Conservation (phyloP, 1,140 invertebrate genomes). For the Teleopsis dalmanni region DNA sequence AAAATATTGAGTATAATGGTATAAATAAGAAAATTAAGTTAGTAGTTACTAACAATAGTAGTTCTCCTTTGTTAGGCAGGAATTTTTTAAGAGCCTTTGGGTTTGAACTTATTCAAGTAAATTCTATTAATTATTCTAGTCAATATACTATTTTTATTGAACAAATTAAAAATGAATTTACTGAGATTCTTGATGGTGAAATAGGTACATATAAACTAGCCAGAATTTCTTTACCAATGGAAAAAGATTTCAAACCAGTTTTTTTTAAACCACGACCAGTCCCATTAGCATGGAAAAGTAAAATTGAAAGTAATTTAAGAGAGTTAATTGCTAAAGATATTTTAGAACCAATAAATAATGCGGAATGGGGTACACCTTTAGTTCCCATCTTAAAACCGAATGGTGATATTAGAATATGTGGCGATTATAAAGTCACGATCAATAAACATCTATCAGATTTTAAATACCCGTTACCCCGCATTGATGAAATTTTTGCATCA, state of each 20-base stretch:
- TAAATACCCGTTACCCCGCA: slow-evolving; percentile 27
- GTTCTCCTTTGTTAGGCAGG: slow-evolving; percentile 8
- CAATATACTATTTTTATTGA: background rate
- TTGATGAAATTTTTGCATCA: slow-evolving; percentile 29
- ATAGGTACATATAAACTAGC: background rate
- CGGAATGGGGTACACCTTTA: slow-evolving; percentile 5
- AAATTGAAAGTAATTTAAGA: background rate
- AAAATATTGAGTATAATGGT: slow-evolving; percentile 4
- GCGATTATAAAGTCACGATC: slow-evolving; percentile 5
- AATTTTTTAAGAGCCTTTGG: slow-evolving; percentile 6
- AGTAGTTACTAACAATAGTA: slow-evolving; percentile 4
- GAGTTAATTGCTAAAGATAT: background rate
- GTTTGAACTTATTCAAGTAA: slow-evolving; percentile 11
- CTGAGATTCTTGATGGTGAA: background rate
- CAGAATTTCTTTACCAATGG: background rate
- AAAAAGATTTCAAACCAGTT: background rate
- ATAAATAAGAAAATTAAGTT: slow-evolving; percentile 6
- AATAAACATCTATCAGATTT: slow-evolving; percentile 19
- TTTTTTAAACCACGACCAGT: slow-evolving; percentile 1
- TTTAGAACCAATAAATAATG: background rate
- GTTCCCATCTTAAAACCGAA: background rate
- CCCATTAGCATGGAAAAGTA: background rate
- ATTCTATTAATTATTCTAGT: slow-evolving; percentile 7
- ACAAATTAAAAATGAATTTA: background rate
- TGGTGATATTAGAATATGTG: background rate